Evolutionary conservation across 2,888 invertebrate species (phyloP).

Genomic region (Endomychus coccineus): DNA sequence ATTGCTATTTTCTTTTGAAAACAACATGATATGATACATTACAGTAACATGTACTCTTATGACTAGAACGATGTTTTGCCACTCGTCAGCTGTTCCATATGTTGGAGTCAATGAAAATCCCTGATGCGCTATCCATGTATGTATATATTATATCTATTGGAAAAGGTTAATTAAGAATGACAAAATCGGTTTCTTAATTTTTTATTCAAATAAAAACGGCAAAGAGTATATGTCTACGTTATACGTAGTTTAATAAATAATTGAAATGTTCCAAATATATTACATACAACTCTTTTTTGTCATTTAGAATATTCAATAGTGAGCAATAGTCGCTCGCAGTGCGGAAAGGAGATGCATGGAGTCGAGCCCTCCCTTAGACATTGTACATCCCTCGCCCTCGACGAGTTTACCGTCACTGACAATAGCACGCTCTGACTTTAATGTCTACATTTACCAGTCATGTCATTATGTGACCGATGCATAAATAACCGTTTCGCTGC

Average conservation of each 20-base stretch:
- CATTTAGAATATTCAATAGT: conserved; percentile 46
- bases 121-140: too few relatives aligned
- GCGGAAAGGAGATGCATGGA: conserved; percentile 33
- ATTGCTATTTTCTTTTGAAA: too few relatives aligned
- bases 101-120: too few relatives aligned
- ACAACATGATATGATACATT: too few relatives aligned
- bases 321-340: conserved; percentile 45
- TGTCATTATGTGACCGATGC: too few relatives aligned
- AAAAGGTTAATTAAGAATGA: too few relatives aligned
- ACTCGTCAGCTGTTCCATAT: too few relatives aligned
- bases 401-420: conserved; percentile 42
- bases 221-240: conserved; percentile 45
- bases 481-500: too few relatives aligned
- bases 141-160: too few relatives aligned
- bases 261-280: conserved; percentile 41
- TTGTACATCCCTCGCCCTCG: conserved; percentile 32
- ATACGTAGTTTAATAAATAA: conserved; percentile 42
- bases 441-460: too few relatives aligned
- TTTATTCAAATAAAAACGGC: conserved; percentile 46
- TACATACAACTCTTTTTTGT: conserved; percentile 44
- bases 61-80: too few relatives aligned
- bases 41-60: too few relatives aligned
- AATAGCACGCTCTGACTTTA: conserved; percentile 34
- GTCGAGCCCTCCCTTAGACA: conserved; percentile 28
- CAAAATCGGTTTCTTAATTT: conserved; percentile 16